Conservation (phyloP, 37 sponge, comb jelly and placozoan genomes). For the Trichoplax adhaerens region DNA sequence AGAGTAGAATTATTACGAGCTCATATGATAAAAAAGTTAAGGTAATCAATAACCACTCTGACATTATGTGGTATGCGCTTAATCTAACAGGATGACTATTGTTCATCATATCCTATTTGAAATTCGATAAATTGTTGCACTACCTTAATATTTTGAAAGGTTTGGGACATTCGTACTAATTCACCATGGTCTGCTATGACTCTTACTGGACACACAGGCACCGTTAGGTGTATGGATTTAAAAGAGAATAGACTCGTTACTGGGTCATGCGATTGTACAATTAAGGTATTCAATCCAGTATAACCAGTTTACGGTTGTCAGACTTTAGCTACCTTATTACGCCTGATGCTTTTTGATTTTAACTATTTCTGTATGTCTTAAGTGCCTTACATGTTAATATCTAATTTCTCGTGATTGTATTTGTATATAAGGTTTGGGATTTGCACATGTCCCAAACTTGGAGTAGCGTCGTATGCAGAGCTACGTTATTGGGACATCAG, state of each 20-base stretch:
- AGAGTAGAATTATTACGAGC: constrained; percentile 77
- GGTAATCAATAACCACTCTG: constrained; percentile 16
- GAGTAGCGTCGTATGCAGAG: constrained; percentile 62
- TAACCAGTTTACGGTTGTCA: background rate
- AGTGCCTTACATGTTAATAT: background rate
- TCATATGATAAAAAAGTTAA: constrained; percentile 92
- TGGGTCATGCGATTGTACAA: constrained; percentile 82
- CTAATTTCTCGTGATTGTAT: background rate
- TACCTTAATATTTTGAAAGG: constrained; percentile 15
- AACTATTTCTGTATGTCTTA: background rate
- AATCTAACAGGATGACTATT: background rate
- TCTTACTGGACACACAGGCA: constrained; percentile 81
- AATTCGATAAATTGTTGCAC: background rate
- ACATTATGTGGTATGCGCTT: background rate
- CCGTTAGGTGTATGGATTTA: constrained; percentile 83
- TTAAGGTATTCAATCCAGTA: constrained; percentile 36
- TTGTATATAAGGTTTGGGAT: constrained; percentile 68
- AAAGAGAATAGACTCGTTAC: constrained; percentile 76
- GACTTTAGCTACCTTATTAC: background rate
- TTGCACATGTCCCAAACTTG: constrained; percentile 43
- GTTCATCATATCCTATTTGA: background rate
- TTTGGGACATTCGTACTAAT: constrained; percentile 94
- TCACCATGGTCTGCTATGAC: constrained; percentile 87
- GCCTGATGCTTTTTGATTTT: background rate
- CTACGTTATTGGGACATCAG: constrained; percentile 79